Percentiles rank a stretch among this genome's conserved stretches.
Evolutionary conservation across 2,888 invertebrate species (phyloP).

Genomic region (Zygaena filipendulae): DNA sequence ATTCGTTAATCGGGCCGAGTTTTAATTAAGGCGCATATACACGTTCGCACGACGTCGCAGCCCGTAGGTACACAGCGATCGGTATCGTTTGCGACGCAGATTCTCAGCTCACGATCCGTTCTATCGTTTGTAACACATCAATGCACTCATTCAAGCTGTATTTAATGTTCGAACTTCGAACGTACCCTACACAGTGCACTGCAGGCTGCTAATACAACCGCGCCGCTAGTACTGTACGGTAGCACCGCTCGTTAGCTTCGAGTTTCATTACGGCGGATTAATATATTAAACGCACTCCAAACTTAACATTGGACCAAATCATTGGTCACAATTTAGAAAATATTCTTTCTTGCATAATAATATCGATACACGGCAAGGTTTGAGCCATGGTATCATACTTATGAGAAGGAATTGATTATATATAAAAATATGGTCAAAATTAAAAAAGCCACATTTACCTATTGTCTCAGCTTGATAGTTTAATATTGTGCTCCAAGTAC

Average conservation of each 20-base stretch:
- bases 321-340: too few species aligned
- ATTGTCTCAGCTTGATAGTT: too few species aligned
- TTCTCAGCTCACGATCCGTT: constrained; percentile 44
- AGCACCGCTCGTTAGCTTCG: constrained; percentile 23
- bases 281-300: constrained; percentile 2
- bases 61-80: constrained; percentile 24
- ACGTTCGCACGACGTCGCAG: constrained; percentile 34
- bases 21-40: constrained; percentile 43
- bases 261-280: constrained; percentile 12
- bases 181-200: too few species aligned
- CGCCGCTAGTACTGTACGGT: constrained; percentile 24
- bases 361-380: too few species aligned
- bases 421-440: too few species aligned
- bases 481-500: too few species aligned
- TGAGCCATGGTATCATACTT: too few species aligned
- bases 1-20: constrained; percentile 25
- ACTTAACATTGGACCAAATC: constrained; percentile 13
- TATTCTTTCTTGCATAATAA: too few species aligned
- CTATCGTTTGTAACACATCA: constrained; percentile 45
- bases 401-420: too few species aligned
- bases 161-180: constrained; percentile 34
- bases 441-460: too few species aligned
- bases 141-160: constrained; percentile 34
- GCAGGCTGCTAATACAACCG: constrained; percentile 27
- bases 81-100: constrained; percentile 24